Base-by-base conservation (phyloP, 2,113 vertebrate species). In the Catharus bicknelli region DNA sequence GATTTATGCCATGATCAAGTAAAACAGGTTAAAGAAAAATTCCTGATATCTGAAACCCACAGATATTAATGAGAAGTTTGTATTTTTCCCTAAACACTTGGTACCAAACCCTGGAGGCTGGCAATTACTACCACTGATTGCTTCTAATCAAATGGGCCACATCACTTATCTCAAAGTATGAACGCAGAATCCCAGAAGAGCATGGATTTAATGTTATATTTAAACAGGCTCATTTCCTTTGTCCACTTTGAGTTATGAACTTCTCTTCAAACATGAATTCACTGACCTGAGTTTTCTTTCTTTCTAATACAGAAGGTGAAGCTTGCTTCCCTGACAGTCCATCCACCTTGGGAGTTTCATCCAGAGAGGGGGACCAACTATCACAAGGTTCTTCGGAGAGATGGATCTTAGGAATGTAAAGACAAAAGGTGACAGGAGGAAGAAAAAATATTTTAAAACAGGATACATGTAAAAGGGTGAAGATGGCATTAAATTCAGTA, bases 281-380 rank as follows among this genome's bases (percentile, higher is more conserved):
- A 40, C 68, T 88, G 91, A 97, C 96, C 94, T 96, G 96, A 7
- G 22, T 57, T 93, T 96, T 97, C 79, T 88, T 97, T 93, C 64
- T 97, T 89, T 96, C 96, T 83, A 76, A 27, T 34, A 32, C 0
- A 54, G 85, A 90, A 42, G 77, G 88, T 15, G 50, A 68, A 85
- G 34, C 21, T 51, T 91, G 95, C 57, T 92, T 96, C 34, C 77
- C 92, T 48, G 83, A 38, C 12, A 53, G 22, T 48, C 57, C 62
- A 26, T 93, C 78, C 47, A 77, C 16, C 50, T 48, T 91, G 9
- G 30, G 13, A 66, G 11, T 27, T 58, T 62, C 67, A 74, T 88
- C 64, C 43, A 69, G 26, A 27, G 43, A 58, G 16, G 32, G 29
- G 84, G 58, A 66, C 16, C 0, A 1, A 59, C 29, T 59, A 76